A percentile compares a stretch with the other conserved stretches of the same genome.
phyloP scores from a whole-genome alignment of 2,797 vertebrate genomes.

The Rousettus madagascariensis region DNA sequence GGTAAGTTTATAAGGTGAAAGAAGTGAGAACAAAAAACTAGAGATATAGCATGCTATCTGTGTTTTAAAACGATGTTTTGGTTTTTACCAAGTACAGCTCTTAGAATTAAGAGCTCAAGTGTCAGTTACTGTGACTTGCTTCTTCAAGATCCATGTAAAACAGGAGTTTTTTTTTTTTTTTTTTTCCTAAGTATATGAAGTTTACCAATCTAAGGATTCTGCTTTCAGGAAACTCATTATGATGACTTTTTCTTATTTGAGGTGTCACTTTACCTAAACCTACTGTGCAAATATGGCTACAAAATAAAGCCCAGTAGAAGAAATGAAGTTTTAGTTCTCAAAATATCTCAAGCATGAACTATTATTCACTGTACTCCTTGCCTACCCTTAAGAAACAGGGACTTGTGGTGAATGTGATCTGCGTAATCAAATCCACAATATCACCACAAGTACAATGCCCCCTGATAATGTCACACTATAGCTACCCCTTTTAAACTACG shows the following conservation, averaged over 20 bases:
- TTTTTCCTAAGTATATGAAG: not conserved
- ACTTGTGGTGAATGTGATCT: not conserved
- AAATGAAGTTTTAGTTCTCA: slow-evolving; percentile 9
- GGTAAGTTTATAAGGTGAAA: not conserved
- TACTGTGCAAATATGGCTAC: not conserved
- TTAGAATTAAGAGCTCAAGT: not conserved
- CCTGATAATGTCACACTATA: not conserved
- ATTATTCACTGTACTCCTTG: not conserved
- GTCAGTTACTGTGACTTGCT: not conserved
- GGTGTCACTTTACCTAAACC: not conserved
- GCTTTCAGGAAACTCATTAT: not conserved
- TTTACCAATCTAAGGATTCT: slow-evolving; percentile 18
- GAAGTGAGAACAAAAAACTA: not conserved
- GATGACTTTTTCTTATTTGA: not conserved
- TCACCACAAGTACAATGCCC: not conserved
- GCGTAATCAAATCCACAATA: not conserved
- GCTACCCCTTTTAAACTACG: not conserved
- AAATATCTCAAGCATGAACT: not conserved
- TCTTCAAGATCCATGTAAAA: not conserved
- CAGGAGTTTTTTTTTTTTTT: not conserved
- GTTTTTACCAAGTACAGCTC: not conserved
- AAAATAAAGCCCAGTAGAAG: not conserved
- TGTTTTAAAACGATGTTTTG: not conserved
- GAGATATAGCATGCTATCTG: not conserved
- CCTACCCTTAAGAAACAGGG: not conserved